Conservation (phyloP, 1,140 invertebrate species). For the Campoletis sonorensis region DNA sequence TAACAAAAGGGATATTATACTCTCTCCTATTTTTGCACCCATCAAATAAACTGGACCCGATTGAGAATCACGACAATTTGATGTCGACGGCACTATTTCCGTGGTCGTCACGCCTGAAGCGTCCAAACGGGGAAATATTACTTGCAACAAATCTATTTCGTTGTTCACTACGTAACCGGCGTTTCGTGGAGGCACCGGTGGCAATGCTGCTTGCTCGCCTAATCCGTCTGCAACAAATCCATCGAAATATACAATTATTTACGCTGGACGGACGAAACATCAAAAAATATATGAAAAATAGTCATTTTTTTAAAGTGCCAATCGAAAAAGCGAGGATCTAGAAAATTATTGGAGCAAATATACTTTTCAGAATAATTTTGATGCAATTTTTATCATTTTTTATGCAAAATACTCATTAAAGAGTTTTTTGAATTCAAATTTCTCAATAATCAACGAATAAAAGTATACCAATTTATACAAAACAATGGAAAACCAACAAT, state of each 20-base stretch:
- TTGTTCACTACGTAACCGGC: constrained; percentile 76
- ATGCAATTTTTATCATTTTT: too few relatives aligned
- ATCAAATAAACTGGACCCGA: constrained; percentile 71
- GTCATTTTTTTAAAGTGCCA: too few relatives aligned
- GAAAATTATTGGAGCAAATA: too few relatives aligned
- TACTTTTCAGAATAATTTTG: too few relatives aligned
- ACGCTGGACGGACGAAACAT: too few relatives aligned
- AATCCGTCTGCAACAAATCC: constrained; percentile 46
- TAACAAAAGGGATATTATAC: constrained; percentile 92
- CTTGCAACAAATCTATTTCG: constrained; percentile 72
- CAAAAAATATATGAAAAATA: too few relatives aligned
- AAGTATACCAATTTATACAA: too few relatives aligned
- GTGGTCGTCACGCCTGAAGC: constrained; percentile 65
- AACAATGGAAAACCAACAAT: too few relatives aligned
- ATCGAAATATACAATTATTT: background rate
- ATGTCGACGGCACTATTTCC: constrained; percentile 77
- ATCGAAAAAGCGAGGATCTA: too few relatives aligned
- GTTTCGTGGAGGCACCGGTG: constrained; percentile 68
- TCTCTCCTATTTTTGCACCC: constrained; percentile 87
- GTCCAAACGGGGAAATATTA: constrained; percentile 58
- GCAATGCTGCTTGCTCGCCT: constrained; percentile 70
- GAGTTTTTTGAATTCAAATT: too few relatives aligned
- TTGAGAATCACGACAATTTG: constrained; percentile 63
- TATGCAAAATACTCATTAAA: too few relatives aligned
- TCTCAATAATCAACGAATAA: too few relatives aligned